A percentile compares a stretch with the other conserved stretches of the same genome.
These are phyloP conservation scores for Acanthopagrus latus DNA, from an alignment of 2,797 vertebrate genomes.

Conservation along the genomic window DNA sequence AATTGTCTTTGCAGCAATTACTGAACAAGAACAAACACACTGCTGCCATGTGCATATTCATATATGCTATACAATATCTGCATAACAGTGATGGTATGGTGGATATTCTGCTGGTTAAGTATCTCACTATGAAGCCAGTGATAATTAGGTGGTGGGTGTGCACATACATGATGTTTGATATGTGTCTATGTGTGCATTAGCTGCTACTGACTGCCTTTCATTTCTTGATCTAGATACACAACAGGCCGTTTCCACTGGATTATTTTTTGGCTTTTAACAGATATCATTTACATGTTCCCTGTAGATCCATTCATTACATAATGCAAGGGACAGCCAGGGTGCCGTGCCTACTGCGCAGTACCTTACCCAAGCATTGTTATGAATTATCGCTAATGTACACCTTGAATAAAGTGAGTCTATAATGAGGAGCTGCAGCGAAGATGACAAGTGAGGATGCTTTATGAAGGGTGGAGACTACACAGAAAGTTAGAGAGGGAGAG, in stretches of 20 bases:
- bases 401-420: slow-evolving; percentile 56
- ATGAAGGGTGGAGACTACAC: slow-evolving; percentile 43
- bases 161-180: slow-evolving; percentile 6
- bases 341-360: slow-evolving; percentile 19
- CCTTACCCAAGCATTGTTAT: slow-evolving; percentile 34
- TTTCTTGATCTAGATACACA: slow-evolving; percentile 20
- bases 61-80: not conserved
- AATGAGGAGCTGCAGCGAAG: slow-evolving; percentile 55
- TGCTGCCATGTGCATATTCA: slow-evolving; percentile 3
- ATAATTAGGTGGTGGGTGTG: slow-evolving; percentile 34
- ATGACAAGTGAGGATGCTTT: slow-evolving; percentile 17
- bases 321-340: slow-evolving; percentile 13
- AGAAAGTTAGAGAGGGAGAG: slow-evolving; percentile 25
- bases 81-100: not conserved
- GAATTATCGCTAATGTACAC: slow-evolving; percentile 52
- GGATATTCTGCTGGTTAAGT: slow-evolving; percentile 22
- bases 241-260: slow-evolving; percentile 11
- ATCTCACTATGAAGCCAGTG: not conserved
- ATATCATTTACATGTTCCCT: slow-evolving; percentile 30
- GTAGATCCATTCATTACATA: slow-evolving; percentile 26
- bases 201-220: not conserved
- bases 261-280: slow-evolving; percentile 35
- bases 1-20: slow-evolving; percentile 12
- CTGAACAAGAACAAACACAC: not conserved
- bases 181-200: slow-evolving; percentile 2